phyloP scores from a whole-genome alignment of 2,888 invertebrate genomes.

The Galerucella pusilla region DNA sequence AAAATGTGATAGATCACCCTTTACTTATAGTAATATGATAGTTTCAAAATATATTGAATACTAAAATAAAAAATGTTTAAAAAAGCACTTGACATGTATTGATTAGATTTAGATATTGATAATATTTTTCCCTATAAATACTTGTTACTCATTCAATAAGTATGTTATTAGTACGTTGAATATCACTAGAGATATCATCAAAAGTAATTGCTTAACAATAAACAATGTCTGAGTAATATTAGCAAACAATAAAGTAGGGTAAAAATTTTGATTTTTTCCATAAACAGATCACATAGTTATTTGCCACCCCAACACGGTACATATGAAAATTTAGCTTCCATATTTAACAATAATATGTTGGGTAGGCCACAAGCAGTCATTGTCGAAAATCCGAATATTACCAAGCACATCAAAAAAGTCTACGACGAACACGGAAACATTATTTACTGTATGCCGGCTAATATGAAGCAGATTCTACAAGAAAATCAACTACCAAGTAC shows the following conservation, averaged over 20 bases:
- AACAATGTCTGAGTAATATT: neutral
- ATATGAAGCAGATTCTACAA: slow-evolving; percentile 64
- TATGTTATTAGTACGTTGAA: neutral
- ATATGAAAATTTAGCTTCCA: slow-evolving; percentile 77
- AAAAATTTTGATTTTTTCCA: slow-evolving; percentile 11
- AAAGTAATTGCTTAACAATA: neutral
- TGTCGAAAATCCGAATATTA: slow-evolving; percentile 71
- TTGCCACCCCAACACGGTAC: slow-evolving; percentile 68
- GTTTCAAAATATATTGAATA: too few species aligned
- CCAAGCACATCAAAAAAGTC: slow-evolving; percentile 71
- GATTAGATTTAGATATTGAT: neutral
- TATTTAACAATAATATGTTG: slow-evolving; percentile 65
- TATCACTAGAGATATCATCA: slow-evolving; percentile 1
- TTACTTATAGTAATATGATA: too few species aligned
- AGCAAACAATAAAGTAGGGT: neutral
- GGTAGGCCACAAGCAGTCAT: slow-evolving; percentile 64
- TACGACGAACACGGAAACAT: slow-evolving; percentile 74
- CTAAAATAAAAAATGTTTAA: too few species aligned
- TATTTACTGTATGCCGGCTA: slow-evolving; percentile 72
- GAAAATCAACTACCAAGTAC: slow-evolving; percentile 63
- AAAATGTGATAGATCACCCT: too few species aligned
- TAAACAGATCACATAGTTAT: slow-evolving; percentile 59
- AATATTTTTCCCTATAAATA: neutral
- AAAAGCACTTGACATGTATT: neutral
- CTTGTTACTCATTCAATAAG: neutral